phyloP scores from a whole-genome alignment of 2,113 vertebrate species.

The Aegotheles bennettii region DNA sequence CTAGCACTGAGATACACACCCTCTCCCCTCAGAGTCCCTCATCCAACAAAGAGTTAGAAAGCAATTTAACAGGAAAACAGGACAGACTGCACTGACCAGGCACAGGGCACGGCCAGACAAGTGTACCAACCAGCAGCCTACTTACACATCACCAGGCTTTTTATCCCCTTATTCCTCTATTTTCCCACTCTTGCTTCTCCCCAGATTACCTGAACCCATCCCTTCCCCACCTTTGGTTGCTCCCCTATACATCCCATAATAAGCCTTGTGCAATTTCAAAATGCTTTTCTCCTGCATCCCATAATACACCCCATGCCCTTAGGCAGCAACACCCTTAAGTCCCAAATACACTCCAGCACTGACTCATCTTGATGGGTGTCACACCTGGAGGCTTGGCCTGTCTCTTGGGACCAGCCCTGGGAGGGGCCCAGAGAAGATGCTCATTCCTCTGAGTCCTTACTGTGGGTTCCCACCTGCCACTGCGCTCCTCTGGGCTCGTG shows the following conservation, averaged over 20 bases:
- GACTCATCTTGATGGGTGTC: background rate
- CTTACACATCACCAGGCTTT: background rate
- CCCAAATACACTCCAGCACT: background rate
- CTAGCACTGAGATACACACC: background rate
- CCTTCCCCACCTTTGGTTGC: background rate
- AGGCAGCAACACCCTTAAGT: background rate
- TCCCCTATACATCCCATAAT: background rate
- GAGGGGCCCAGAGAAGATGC: background rate
- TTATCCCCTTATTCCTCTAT: background rate
- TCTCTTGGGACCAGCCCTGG: background rate
- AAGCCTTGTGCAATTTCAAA: background rate
- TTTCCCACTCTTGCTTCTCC: background rate
- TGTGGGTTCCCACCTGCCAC: background rate
- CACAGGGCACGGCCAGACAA: rapidly evolving
- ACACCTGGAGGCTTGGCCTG: rapidly evolving
- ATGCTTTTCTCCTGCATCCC: background rate
- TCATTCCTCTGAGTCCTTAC: background rate
- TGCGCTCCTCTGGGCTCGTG: background rate
- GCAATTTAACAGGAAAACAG: background rate
- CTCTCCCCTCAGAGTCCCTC: background rate
- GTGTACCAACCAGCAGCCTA: background rate
- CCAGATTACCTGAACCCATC: background rate
- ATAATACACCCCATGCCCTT: background rate
- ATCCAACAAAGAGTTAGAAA: background rate
- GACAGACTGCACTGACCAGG: background rate